Base-by-base conservation (phyloP, 2,888 invertebrate genomes). In the Sarcophaga subvicina region DNA sequence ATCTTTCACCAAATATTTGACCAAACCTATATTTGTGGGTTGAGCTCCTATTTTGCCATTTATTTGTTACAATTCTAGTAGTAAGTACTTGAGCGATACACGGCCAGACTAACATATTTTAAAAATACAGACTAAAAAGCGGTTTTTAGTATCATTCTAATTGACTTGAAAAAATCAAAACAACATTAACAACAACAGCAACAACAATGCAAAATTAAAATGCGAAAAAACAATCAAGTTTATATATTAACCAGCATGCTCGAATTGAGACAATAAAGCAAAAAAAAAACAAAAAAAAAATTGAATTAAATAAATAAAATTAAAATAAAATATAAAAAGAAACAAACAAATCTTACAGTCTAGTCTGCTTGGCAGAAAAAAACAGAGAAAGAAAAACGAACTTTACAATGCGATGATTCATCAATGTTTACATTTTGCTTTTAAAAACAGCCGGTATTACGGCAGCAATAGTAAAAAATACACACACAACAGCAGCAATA, bases 401-500 rank as follows among this genome's bases (percentile, higher is more conserved):
- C 8, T 59, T 17, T 63, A 37, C 63, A 54, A 81, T 69, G 66
- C 63, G 75, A 84, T 86, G 86, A 86, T 86, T 86, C 86, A 86
- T 84, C 86, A 86, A 78, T 86, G 86, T 86, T 86, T 86, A 86
- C 86, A 75, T 86, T 84, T 83, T 63, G 69, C 83, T 84, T 60
- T 37, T 2, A 37, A 60, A 86, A 86, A 81, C 86, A 86, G 86
- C 86, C 86, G 86, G 86, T 78, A 86, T 80, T 75, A 80, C 80
- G 25, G 71, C 83, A 77, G 80, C 77, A 78, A 54, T 54, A 14
- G 64, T 66, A 49, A 6, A 27, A 25, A 75, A 37, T 0, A 37
- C 6, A 37, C 37, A 37, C 37, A 37, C 70, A 79, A 64, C 20
- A 75, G 17, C n/a, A 73, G 22, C 10, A 37, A 47, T 47, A 77